Conservation (phyloP, 23 tunicate species). For the Phallusia fumigata region DNA sequence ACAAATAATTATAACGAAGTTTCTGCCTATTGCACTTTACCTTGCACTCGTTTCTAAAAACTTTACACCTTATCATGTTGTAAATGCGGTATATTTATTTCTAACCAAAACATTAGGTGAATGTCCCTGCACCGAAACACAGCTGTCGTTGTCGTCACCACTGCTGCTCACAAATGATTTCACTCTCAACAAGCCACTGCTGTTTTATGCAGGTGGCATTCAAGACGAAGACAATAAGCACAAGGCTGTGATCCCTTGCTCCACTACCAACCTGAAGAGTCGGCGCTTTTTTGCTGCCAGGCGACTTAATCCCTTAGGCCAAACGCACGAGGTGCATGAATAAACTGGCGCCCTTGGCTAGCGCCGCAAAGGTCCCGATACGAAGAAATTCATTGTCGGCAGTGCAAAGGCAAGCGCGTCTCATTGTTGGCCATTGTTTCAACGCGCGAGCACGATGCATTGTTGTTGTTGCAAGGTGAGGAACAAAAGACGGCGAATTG, state of each 20-base stretch:
- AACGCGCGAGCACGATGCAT: conserved; percentile 23
- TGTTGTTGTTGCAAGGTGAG: conserved; percentile 13
- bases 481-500: neutral
- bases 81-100: too few species aligned
- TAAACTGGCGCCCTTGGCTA: neutral
- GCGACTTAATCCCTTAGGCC: conserved; percentile 3
- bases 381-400: conserved; percentile 19
- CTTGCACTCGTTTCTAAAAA: too few species aligned
- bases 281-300: neutral
- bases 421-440: conserved; percentile 11
- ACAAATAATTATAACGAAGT: too few species aligned
- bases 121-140: too few species aligned
- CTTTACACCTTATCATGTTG: too few species aligned
- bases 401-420: neutral
- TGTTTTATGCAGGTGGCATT: neutral
- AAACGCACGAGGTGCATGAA: neutral
- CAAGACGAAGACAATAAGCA: neutral
- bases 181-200: neutral
- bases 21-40: too few species aligned
- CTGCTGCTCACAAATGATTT: conserved; percentile 5
- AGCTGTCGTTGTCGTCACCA: neutral
- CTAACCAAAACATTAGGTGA: too few species aligned
- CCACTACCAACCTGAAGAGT: neutral
- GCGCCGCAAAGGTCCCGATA: neutral
- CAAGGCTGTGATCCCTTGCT: neutral